Conservation (phyloP, 2,797 vertebrate species). For the Anas georgica region DNA sequence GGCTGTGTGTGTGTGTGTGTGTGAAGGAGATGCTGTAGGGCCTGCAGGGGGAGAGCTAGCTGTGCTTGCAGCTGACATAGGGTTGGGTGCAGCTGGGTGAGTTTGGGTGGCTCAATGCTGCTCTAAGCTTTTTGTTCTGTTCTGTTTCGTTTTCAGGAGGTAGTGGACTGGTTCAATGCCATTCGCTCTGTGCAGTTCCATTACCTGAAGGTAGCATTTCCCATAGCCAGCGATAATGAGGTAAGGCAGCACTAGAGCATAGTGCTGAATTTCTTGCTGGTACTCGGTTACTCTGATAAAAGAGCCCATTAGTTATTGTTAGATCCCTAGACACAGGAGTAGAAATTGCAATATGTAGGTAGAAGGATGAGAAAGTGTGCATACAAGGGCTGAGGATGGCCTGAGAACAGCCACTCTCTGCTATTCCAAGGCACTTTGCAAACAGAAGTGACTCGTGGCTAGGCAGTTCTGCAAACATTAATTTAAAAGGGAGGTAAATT, state of each 20-base stretch:
- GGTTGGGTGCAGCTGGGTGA: not conserved
- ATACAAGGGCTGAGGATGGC: not conserved
- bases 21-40: not conserved
- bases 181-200: conserved; percentile 89
- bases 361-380: not conserved
- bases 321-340: not conserved
- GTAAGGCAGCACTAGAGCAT: conserved; percentile 64
- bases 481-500: not conserved
- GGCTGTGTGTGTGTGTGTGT: not conserved
- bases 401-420: not conserved
- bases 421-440: not conserved
- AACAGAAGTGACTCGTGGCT: not conserved
- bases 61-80: not conserved
- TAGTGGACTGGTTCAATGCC: conserved; percentile 91
- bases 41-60: not conserved
- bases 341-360: not conserved
- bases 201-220: conserved; percentile 91
- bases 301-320: not conserved
- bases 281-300: not conserved
- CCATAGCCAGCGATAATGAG: conserved; percentile 86
- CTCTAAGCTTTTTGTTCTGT: not conserved
- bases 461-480: not conserved
- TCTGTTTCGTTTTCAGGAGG: conserved; percentile 77
- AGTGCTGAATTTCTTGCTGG: not conserved
- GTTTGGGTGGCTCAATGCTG: not conserved